These are phyloP conservation scores for Eudasyphora cyanicolor DNA, from an alignment of 2,888 invertebrate genomes.

Conservation along the genomic window DNA sequence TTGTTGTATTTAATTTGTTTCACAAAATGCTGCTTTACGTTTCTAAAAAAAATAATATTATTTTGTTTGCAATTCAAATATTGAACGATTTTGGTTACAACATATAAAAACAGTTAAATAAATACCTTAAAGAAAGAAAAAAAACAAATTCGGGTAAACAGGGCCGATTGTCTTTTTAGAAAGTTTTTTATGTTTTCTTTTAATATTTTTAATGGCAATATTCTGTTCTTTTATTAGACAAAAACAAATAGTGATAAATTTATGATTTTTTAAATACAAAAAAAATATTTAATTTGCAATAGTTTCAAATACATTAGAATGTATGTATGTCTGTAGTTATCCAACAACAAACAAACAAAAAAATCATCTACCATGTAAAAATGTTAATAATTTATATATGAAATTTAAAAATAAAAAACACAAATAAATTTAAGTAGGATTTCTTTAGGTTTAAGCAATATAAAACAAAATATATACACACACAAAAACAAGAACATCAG, in stretches of 20 bases:
- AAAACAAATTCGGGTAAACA: conserved; percentile 77
- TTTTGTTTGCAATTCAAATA: conserved; percentile 54
- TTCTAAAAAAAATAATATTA: conserved; percentile 66
- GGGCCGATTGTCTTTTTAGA: conserved; percentile 67
- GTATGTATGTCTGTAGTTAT: conserved; percentile 20
- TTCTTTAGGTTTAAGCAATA: conserved; percentile 43
- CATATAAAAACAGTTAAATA: conserved; percentile 39
- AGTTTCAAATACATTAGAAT: conserved; percentile 42
- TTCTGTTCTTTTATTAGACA: neutral
- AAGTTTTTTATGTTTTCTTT: conserved; percentile 34
- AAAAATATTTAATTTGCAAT: conserved; percentile 55
- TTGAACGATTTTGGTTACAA: conserved; percentile 58
- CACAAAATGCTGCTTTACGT: conserved; percentile 71
- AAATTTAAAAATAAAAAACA: neutral
- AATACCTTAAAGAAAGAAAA: conserved; percentile 45
- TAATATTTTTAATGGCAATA: conserved; percentile 14
- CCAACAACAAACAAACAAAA: conserved; percentile 31
- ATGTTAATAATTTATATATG: conserved; percentile 57
- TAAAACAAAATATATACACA: neutral
- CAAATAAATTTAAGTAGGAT: conserved; percentile 47
- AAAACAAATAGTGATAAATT: conserved; percentile 47
- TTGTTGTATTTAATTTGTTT: conserved; percentile 24
- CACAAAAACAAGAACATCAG: conserved; percentile 52
- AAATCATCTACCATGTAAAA: conserved; percentile 54
- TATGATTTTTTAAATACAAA: conserved; percentile 9